Base-by-base conservation (phyloP, 2,888 invertebrate species). In the Thalpophila matura region DNA sequence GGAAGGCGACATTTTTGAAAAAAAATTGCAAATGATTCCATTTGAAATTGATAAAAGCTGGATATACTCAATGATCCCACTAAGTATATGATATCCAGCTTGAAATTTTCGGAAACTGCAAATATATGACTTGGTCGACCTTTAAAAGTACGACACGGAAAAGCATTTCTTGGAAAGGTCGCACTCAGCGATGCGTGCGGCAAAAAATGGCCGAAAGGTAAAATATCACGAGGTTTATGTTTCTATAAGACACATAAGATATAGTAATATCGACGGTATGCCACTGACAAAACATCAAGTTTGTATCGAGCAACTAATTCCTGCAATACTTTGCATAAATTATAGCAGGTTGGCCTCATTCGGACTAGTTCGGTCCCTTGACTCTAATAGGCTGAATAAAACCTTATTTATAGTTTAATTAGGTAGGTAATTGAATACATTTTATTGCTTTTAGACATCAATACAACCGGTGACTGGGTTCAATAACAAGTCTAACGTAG, bases 321-420 rank as follows among this genome's bases (percentile, higher is more conserved):
- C 42, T 43, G 16, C 33, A 33, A 51, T 43, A 42, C 2, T 70
- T 67, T 35, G 74, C 50, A 74, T 68, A 40, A 31, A 60, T 68
- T 40, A 24, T 24, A 33, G 38, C 54, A 47, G 22, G 43, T 56
- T 47, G 51, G 31, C 43, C 70, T 56, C 35, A 60, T 74, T 53
- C 3, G n/a, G 31, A 49, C 55, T n/a, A 20, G 31, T 38, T 33
- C 14, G 4, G 35, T 61, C 49, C 69, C 69, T 56, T 51, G 55
- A 49, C 40, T 55, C 46, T 37, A 57, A 58, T 66, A 38, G 45
- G 22, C 18, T 18, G 49, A 49, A 66, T 73, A 58, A 49, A 49
- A 56, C 20, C 33, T 50, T 67, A 65, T 64, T 64, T 56, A 72
- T 31, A 6, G 33, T 33, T 54, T 26, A 50, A 38, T 70, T 70